phyloP scores from a whole-genome alignment of 64 coral and sea anemone genomes.

The Acropora yongei region DNA sequence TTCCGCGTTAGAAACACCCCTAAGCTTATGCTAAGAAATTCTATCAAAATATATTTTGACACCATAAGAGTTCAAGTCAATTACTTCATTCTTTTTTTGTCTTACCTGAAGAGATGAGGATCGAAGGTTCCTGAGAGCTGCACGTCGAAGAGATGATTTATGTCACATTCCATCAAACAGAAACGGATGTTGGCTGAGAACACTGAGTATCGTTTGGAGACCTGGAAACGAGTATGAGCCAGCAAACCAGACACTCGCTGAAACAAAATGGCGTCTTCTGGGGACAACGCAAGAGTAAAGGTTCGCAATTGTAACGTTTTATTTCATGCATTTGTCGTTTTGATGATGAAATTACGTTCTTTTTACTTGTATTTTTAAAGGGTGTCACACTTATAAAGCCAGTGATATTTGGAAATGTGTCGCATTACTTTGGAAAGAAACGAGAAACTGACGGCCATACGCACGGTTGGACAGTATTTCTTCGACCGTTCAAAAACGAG shows the following conservation, averaged over 20 bases:
- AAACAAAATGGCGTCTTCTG: conserved; percentile 90
- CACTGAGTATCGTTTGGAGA: not conserved
- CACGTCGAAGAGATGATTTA: too few relatives aligned
- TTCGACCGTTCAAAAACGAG: conserved; percentile 95
- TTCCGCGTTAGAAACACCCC: not conserved
- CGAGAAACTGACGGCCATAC: conserved; percentile 97
- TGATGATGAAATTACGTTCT: not conserved
- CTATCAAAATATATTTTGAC: not conserved
- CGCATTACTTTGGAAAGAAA: conserved; percentile 99
- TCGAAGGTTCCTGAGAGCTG: too few relatives aligned
- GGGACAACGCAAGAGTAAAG: conserved; percentile 89
- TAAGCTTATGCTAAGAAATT: not conserved
- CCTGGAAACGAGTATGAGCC: not conserved
- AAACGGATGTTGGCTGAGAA: too few relatives aligned
- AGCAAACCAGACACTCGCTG: not conserved
- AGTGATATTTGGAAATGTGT: conserved; percentile 96
- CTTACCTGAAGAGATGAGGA: not conserved
- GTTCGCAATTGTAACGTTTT: conserved; percentile 32
- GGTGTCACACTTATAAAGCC: conserved; percentile 89
- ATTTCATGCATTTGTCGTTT: not conserved
- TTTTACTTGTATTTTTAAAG: conserved; percentile 41
- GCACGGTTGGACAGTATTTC: conserved; percentile 96
- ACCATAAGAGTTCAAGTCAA: not conserved
- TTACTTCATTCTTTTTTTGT: not conserved
- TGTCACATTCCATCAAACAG: too few relatives aligned